Conservation (phyloP, 1,140 invertebrate species). For the Rhyzopertha dominica region DNA sequence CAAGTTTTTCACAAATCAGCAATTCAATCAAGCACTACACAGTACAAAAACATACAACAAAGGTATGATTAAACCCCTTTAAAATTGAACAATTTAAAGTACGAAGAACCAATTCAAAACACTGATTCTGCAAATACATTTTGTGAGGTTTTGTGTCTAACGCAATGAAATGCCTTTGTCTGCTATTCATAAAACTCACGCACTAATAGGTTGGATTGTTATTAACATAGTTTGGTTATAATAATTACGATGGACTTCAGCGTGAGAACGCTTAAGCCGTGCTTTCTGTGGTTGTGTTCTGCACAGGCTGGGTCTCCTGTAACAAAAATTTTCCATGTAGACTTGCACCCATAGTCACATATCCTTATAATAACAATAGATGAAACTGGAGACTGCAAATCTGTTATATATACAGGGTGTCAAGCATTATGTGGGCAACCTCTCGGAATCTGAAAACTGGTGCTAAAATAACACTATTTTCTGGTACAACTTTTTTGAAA, state of each 20-base stretch:
- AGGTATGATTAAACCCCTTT: constrained; percentile 14
- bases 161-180: constrained; percentile 45
- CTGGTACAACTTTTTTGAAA: no score
- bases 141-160: no score
- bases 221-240: constrained; percentile 41
- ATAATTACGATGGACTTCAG: constrained; percentile 32
- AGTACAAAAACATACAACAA: constrained; percentile 14
- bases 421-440: no score
- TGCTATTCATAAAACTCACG: constrained; percentile 43
- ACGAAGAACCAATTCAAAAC: constrained; percentile 9
- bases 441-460: no score
- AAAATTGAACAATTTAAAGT: constrained; percentile 6
- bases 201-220: constrained; percentile 38
- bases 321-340: constrained; percentile 38
- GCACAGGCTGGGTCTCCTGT: constrained; percentile 52
- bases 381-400: no score
- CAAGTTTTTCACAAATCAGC: constrained; percentile 15
- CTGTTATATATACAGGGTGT: no score
- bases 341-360: no score
- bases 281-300: constrained; percentile 53
- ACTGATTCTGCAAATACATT: no score
- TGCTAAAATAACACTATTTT: no score
- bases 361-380: no score
- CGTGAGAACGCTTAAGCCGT: constrained; percentile 48
- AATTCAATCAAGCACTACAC: constrained; percentile 15